These are phyloP conservation scores for Zaprionus lineosus DNA, from an alignment of 2,888 invertebrate genomes.

Conservation along the genomic window DNA sequence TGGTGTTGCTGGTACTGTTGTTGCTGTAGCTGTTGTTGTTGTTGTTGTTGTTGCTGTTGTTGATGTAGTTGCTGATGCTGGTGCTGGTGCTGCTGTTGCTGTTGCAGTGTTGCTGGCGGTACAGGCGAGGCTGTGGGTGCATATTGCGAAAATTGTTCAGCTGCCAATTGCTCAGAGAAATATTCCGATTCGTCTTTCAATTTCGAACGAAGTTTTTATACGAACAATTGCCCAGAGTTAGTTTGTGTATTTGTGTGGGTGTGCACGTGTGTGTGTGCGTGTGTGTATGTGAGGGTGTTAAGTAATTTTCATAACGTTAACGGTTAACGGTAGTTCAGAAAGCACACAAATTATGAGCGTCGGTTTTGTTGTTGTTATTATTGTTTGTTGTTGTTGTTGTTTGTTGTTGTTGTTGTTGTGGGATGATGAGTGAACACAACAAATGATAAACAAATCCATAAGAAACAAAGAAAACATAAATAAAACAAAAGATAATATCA, in stretches of 20 bases:
- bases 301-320: too few species aligned
- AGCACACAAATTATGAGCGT: conserved; percentile 52
- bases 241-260: conserved; percentile 34
- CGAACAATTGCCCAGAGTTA: conserved; percentile 37
- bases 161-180: conserved; percentile 83
- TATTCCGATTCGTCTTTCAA: conserved; percentile 82
- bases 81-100: conserved; percentile 57
- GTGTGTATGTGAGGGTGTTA: conserved; percentile 29
- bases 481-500: conserved; percentile 48
- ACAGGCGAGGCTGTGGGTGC: conserved; percentile 76
- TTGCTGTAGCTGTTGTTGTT: conserved; percentile 49
- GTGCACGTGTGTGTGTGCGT: conserved; percentile 33
- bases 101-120: conserved; percentile 55
- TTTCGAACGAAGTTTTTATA: conserved; percentile 17
- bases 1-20: conserved; percentile 68
- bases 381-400: conserved; percentile 43
- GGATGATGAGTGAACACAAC: conserved; percentile 47
- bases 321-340: conserved; percentile 73
- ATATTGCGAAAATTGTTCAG: conserved; percentile 83
- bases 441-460: conserved; percentile 51
- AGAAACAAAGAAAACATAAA: conserved; percentile 48
- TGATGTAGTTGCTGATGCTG: conserved; percentile 51
- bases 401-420: conserved; percentile 39
- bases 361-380: conserved; percentile 1
- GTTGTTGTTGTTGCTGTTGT: conserved; percentile 49